Percentiles rank a stretch among this genome's conserved stretches.
Evolutionary conservation across 2,113 vertebrate species (phyloP).

Genomic region (Morone saxatilis): DNA sequence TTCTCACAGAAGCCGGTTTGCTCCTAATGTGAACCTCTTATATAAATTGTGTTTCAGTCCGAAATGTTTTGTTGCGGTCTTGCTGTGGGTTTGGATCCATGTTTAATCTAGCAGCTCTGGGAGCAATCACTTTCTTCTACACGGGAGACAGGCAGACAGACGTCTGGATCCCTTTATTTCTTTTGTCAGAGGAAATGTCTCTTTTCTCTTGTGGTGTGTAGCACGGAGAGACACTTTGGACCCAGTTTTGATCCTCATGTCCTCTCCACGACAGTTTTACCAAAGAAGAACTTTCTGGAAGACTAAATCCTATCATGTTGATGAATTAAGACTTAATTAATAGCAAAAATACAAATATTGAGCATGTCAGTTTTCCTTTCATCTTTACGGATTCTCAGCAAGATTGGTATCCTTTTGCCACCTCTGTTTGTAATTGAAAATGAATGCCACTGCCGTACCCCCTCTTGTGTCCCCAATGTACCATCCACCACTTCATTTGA

Average conservation of each 20-base stretch:
- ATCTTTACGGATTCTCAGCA: not conserved
- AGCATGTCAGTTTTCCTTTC: constrained; percentile 2
- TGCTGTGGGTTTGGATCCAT: constrained; percentile 79
- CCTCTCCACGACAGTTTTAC: constrained; percentile 11
- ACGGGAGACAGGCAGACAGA: constrained; percentile 69
- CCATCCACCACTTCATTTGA: constrained; percentile 53
- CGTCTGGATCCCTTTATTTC: constrained; percentile 78
- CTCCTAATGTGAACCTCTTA: constrained; percentile 73
- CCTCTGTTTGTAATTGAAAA: constrained; percentile 6
- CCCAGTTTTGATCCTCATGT: constrained; percentile 9
- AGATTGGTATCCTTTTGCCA: not conserved
- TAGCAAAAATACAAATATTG: not conserved
- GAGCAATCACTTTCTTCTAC: constrained; percentile 81
- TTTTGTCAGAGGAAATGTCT: constrained; percentile 79
- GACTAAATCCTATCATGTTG: not conserved
- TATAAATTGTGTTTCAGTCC: constrained; percentile 75
- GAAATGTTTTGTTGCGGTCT: constrained; percentile 82
- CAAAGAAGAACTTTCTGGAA: constrained; percentile 5
- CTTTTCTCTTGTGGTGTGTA: constrained; percentile 68
- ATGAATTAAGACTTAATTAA: not conserved
- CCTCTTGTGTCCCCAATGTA: constrained; percentile 14
- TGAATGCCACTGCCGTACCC: not conserved
- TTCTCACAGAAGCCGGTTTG: constrained; percentile 63
- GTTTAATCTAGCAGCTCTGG: constrained; percentile 84
- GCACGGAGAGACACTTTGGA: constrained; percentile 45